phyloP scores from a whole-genome alignment of 2,888 invertebrate genomes.

The Philonicus albiceps region DNA sequence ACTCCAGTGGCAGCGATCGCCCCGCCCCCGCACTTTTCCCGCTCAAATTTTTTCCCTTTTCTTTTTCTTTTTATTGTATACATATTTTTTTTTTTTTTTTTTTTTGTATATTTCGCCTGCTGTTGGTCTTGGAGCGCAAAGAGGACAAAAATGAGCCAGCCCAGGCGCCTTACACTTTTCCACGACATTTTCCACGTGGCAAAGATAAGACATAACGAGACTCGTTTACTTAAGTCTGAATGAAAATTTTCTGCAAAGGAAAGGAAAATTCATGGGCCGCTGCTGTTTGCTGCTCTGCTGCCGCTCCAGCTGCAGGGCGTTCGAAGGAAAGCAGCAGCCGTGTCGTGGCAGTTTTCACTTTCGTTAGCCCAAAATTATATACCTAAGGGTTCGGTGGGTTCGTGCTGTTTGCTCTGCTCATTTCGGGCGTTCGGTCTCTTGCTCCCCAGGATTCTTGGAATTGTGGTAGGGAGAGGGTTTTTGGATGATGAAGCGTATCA shows the following conservation, averaged over 20 bases:
- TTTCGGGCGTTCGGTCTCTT: not conserved
- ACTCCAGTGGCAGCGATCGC: not conserved
- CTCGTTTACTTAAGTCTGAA: slow-evolving; percentile 34
- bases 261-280: slow-evolving; percentile 15
- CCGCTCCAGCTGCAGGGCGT: not conserved
- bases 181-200: slow-evolving; percentile 31
- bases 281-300: not conserved
- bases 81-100: not conserved
- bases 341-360: slow-evolving; percentile 34
- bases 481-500: not conserved
- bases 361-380: not conserved
- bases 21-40: not conserved
- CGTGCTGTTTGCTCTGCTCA: slow-evolving; percentile 3
- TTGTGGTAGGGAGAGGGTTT: not conserved
- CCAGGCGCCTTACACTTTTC: not conserved
- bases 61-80: no score
- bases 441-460: not conserved
- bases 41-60: not conserved
- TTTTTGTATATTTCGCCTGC: not conserved
- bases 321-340: not conserved
- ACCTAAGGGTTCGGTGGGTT: not conserved
- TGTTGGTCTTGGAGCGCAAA: not conserved
- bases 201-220: slow-evolving; percentile 21
- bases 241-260: not conserved
- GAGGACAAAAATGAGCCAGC: not conserved